Evolutionary conservation across 2,888 invertebrate genomes (phyloP), one percentile per base, ranked within the genome.

Genomic region (Zygaena filipendulae): DNA sequence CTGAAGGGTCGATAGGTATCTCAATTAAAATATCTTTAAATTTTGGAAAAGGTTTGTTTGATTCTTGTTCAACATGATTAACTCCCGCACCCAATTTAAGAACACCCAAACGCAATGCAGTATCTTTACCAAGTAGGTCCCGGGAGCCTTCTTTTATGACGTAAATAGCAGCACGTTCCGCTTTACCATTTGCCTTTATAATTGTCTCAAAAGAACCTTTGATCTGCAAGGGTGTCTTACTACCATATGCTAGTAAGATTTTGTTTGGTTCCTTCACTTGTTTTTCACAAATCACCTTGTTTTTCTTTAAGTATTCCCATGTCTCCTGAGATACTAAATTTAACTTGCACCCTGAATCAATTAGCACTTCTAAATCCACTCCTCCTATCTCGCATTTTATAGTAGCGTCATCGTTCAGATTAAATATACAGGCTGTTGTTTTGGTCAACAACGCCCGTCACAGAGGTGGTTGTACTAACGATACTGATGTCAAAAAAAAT

Each of bases 311-410:
- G 5, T 33, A 25, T 8, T 29, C 24, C 25, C 33, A 21, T n/a
- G 18, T 22, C 3, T 20, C 9, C 18, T 29, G 11, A 3, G 40
- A 27, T 2, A 45, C 33, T 13, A 45, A 21, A 27, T 45, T 42
- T 3, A 14, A 7, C 21, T 33, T 40, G 13, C 41, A 39, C 2
- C 42, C 41, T 5, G 45, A 45, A 12, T 42, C 42, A n/a, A 43
- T 38, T 2, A 45, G 13, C 40, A 45, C 36, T 2, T 40, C 13
- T 8, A 43, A 20, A 21, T 45, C 42, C 12, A 45, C 40, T 16
- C 35, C 36, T 10, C 41, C 45, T 5, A 42, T 26, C 32, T 34
- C 18, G 42, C 38, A 32, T 43, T 44, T 11, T 11, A 40, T 23
- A 31, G 20, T 30, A 4, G 28, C 31, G 18, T 45, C 41, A 16